Evolutionary conservation across 1,140 invertebrate species (phyloP).

Genomic region (Mercenaria mercenaria): DNA sequence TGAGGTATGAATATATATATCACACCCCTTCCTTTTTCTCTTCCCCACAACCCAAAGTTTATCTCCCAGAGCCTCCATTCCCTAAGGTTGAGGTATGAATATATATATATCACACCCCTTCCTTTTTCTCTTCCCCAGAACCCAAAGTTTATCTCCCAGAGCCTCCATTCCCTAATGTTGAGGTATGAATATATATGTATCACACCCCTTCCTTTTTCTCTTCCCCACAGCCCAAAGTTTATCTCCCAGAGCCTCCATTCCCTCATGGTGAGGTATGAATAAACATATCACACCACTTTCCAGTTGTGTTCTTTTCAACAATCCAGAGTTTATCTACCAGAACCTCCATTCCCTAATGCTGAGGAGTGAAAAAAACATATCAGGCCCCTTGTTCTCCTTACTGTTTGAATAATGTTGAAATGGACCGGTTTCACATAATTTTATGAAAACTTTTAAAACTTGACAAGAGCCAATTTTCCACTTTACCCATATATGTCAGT

Average conservation of each 20-base stretch:
- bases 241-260: slow-evolving; percentile 98
- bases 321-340: slow-evolving; percentile 96
- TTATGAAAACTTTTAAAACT: no score
- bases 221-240: slow-evolving; percentile 95
- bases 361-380: slow-evolving; percentile 85
- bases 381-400: no score
- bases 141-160: slow-evolving; percentile 97
- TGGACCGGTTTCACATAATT: no score
- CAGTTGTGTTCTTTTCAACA: slow-evolving; percentile 93
- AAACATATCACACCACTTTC: no score
- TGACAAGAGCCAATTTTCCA: no score
- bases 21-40: no score
- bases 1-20: slow-evolving; percentile 81
- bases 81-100: slow-evolving; percentile 91
- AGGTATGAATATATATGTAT: no score
- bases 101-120: no score
- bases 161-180: slow-evolving; percentile 97
- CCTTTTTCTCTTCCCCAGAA: slow-evolving; percentile 93
- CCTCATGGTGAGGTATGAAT: slow-evolving; percentile 91
- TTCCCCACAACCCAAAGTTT: slow-evolving; percentile 95
- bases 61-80: slow-evolving; percentile 98
- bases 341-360: slow-evolving; percentile 98
- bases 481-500: no score
- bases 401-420: no score
- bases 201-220: no score